Base-by-base conservation (phyloP, 2,797 vertebrate species). In the Malacoctenus gilli region DNA sequence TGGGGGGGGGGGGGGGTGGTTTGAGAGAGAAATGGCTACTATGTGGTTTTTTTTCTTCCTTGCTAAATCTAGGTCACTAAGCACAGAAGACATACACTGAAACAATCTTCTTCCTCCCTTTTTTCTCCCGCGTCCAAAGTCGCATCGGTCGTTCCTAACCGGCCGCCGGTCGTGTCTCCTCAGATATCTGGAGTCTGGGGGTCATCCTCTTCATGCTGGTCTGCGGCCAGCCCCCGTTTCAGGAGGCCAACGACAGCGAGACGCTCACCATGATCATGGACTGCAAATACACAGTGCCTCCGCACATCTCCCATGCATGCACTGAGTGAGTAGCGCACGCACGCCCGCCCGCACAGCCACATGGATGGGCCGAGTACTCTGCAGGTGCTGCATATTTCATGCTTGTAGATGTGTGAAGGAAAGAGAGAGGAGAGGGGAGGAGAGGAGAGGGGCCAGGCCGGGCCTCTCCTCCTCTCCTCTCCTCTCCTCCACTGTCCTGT, bases 181-280 rank as follows among this genome's bases (percentile, higher is more conserved):
- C 84, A 95, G 95, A 96, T 85, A 92, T 95, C 80, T 95, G 94
- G 95, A 95, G 94, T 82, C 87, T 95, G 65, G 95, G 94, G 9
- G 94, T 95, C 62, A 95, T 95, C 80, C 94, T 95, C 23, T 96
- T 93, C 82, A 95, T 96, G 94, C 85, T 96, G 89, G 94, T 96
- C n/a, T 95, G 93, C 0, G 94, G 94, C 35, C 94, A 94, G 42
- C 94, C 94, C 1, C 94, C 94, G 13, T 96, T 96, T 84, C 94
- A 96, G 84, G 94, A 96, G 85, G 87, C 94, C 48, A 96, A 95
- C 0, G 94, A 96, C 91, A 96, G 94, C 0, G 94, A 96, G 87
- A 96, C 94, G 4, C 93, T 96, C 68, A 96, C 94, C 39, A 96
- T 95, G 94, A 96, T 96, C 87, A 94, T 96, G 93, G 94, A 96